phyloP scores from a whole-genome alignment of 2,888 invertebrate genomes.

The Sinentomon sp. region DNA sequence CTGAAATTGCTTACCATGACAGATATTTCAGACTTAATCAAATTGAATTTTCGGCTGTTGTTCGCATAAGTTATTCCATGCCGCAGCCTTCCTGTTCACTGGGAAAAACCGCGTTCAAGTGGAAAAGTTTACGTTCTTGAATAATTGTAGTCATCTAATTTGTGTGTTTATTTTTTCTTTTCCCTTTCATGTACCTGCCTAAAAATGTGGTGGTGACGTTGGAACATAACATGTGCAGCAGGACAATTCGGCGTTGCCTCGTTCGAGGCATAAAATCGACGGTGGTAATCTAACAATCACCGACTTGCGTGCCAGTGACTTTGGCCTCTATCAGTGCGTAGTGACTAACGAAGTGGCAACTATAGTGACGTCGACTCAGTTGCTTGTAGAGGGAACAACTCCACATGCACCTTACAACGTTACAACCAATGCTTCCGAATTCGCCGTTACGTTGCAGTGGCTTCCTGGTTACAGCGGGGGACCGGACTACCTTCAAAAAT shows the following conservation, averaged over 20 bases:
- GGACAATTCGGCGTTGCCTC: constrained; percentile 52
- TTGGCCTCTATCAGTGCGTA: constrained; percentile 85
- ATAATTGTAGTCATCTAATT: too few relatives aligned
- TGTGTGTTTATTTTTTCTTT: too few relatives aligned
- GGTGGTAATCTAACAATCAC: constrained; percentile 80
- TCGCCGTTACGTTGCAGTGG: constrained; percentile 72
- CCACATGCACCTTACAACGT: constrained; percentile 93
- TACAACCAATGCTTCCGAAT: constrained; percentile 62
- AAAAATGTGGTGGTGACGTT: neutral
- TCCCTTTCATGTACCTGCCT: neutral
- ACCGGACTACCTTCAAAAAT: constrained; percentile 78
- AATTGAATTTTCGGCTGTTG: too few relatives aligned
- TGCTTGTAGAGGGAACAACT: constrained; percentile 77
- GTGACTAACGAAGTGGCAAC: constrained; percentile 85
- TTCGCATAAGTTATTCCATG: too few relatives aligned
- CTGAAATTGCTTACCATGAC: too few relatives aligned
- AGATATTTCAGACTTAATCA: too few relatives aligned
- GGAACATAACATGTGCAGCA: too few relatives aligned
- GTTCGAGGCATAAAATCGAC: constrained; percentile 42
- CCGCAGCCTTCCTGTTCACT: too few relatives aligned
- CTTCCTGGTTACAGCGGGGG: constrained; percentile 86
- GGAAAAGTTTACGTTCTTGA: too few relatives aligned
- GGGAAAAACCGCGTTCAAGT: too few relatives aligned
- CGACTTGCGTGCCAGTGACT: constrained; percentile 57
- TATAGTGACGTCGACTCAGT: constrained; percentile 63